Conservation (phyloP, 1,140 invertebrate species). For the Rhagoletis zephyria region DNA sequence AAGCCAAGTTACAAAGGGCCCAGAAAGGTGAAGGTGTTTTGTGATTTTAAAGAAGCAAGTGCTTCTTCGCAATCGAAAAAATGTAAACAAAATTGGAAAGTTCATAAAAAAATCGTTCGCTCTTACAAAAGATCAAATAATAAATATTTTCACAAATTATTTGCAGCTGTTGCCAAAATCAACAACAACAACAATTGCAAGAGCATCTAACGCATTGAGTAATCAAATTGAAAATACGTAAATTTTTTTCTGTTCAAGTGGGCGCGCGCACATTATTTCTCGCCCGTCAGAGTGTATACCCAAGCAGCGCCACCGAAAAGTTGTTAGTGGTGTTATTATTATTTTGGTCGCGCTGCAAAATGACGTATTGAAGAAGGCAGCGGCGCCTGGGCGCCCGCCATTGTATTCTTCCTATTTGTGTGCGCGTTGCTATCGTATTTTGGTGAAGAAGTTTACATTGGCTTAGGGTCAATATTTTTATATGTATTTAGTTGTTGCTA, state of each 20-base stretch:
- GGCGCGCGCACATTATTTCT: slow-evolving; percentile 12
- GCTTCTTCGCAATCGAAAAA: not conserved
- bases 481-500: not conserved
- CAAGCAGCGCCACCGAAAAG: not conserved
- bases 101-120: not conserved
- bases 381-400: not conserved
- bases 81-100: not conserved
- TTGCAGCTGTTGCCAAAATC: slow-evolving; percentile 33
- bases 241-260: slow-evolving; percentile 20
- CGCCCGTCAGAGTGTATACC: not conserved
- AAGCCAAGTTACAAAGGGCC: not conserved
- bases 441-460: not conserved
- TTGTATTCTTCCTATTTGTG: not conserved
- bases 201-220: not conserved
- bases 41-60: not conserved
- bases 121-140: not conserved
- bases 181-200: not conserved
- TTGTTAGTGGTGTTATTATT: not conserved
- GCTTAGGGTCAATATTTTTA: not conserved
- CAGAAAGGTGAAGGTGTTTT: not conserved
- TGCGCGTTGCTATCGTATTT: slow-evolving; percentile 21
- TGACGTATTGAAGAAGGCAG: too few species aligned
- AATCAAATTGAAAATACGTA: slow-evolving; percentile 42
- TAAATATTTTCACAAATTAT: not conserved
- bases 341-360: too few species aligned